phyloP scores from a whole-genome alignment of 2,888 invertebrate species.

The Eurois occulta region DNA sequence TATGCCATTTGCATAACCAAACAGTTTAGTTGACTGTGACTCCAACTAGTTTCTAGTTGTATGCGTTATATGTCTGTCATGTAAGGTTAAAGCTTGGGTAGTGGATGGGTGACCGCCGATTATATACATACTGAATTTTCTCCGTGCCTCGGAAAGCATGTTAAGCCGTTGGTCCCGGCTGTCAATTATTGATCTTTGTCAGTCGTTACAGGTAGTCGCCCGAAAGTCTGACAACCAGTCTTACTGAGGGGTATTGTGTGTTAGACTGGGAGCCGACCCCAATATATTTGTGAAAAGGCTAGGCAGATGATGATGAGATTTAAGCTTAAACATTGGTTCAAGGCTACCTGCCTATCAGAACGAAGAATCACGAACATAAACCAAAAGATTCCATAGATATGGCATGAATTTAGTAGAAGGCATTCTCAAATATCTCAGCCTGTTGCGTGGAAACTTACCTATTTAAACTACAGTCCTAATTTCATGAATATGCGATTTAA shows the following conservation, averaged over 20 bases:
- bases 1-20: slow-evolving; percentile 9
- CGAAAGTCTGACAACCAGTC: not conserved
- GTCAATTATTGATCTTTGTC: not conserved
- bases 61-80: not conserved
- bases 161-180: not conserved
- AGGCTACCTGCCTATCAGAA: not conserved
- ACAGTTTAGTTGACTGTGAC: slow-evolving; percentile 11
- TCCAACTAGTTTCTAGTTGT: not conserved
- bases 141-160: not conserved
- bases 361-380: not conserved
- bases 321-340: not conserved
- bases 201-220: not conserved
- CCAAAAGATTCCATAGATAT: not conserved
- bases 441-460: too few relatives aligned
- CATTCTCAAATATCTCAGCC: too few relatives aligned
- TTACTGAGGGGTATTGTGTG: not conserved
- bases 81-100: not conserved
- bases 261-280: not conserved
- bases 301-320: not conserved
- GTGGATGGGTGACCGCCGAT: not conserved
- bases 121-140: not conserved
- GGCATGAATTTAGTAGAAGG: not conserved
- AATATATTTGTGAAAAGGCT: not conserved
- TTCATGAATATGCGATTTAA: not conserved
- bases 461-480: not conserved